Base-by-base conservation (phyloP, 2,113 vertebrate genomes). In the Pycnonotus jocosus region DNA sequence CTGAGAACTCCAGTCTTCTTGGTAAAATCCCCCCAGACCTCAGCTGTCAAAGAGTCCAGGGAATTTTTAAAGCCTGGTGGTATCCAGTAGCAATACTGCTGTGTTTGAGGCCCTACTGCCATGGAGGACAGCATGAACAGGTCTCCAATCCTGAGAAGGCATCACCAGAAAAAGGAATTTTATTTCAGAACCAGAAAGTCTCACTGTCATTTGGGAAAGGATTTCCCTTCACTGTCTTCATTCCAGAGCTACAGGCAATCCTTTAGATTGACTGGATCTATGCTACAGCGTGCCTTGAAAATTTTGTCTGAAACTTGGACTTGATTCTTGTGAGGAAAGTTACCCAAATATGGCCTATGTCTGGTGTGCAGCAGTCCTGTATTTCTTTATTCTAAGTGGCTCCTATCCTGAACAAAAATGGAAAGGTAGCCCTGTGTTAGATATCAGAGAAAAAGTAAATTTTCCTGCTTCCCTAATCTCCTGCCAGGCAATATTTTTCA, bases 281-380 rank as follows among this genome's bases (percentile, higher is more conserved):
- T 80, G 79, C 85, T 88, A 95, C 33, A 73, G 62, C 0, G 0
- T 93, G 95, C 58, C 70, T 95, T 73, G 64, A 83, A 58, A 48
- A 47, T 62, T 86, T 65, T 70, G 35, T 54, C 68, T 92, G 86
- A 86, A 92, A 62, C 27, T 88, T 58, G 38, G 62, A 28, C 47
- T 89, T 94, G 37, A 83, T 61, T 93, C 62, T 93, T 76, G 73
- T 30, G 51, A 83, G 35, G 35, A 73, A 94, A 93, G 15, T 92
- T 86, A 94, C 87, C 90, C 90, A 96, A 95, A 94, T 96, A 93
- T 90, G 90, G 87, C 33, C 70, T 27, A 12, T 71, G 47, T 44
- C 65, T 91, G 44, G 30, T 81, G 61, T 18, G 11, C 48, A 71
- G 33, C 10, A 71, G 48, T 33, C 33, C 66, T 86, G 48, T 47